A percentile compares a stretch with the other conserved stretches of the same genome.
Evolutionary conservation across 2,113 vertebrate genomes (phyloP).

Genomic region (Percina caprodes): DNA sequence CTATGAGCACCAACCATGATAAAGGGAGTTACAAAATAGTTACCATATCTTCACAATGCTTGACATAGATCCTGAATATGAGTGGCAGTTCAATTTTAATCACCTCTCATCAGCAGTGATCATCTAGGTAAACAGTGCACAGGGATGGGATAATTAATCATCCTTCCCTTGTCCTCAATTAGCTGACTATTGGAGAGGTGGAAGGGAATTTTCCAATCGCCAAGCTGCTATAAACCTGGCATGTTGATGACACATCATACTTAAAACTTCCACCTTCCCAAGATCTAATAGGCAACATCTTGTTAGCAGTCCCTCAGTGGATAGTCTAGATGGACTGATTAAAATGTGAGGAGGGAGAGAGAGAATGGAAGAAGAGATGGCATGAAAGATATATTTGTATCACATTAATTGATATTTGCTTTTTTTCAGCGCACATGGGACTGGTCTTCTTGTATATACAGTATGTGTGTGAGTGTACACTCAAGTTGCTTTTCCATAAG

Average conservation of each 20-base stretch:
- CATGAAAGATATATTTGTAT: slow-evolving; percentile 14
- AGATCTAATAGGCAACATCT: slow-evolving; percentile 66
- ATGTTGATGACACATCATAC: slow-evolving; percentile 70
- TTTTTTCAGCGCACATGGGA: neutral
- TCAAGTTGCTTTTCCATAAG: slow-evolving; percentile 40
- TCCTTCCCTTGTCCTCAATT: slow-evolving; percentile 70
- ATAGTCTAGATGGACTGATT: slow-evolving; percentile 32
- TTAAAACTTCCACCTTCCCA: slow-evolving; percentile 62
- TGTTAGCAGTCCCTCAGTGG: slow-evolving; percentile 60
- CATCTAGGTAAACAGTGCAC: slow-evolving; percentile 67
- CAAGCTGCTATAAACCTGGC: slow-evolving; percentile 61
- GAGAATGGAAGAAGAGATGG: neutral
- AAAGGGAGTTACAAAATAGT: slow-evolving; percentile 17
- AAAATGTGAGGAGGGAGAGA: slow-evolving; percentile 20
- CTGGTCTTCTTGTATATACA: neutral
- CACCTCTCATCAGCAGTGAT: slow-evolving; percentile 64
- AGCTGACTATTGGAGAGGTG: slow-evolving; percentile 52
- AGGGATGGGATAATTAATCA: slow-evolving; percentile 68
- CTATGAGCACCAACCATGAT: neutral
- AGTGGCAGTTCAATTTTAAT: slow-evolving; percentile 74
- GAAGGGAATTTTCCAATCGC: slow-evolving; percentile 63
- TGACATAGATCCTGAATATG: slow-evolving; percentile 50
- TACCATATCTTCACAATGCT: slow-evolving; percentile 35
- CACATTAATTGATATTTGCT: slow-evolving; percentile 21
- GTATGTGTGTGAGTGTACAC: neutral